Evolutionary conservation across 2,113 vertebrate genomes (phyloP), one percentile per base, ranked within the genome.

Genomic region (Orycteropus afer): DNA sequence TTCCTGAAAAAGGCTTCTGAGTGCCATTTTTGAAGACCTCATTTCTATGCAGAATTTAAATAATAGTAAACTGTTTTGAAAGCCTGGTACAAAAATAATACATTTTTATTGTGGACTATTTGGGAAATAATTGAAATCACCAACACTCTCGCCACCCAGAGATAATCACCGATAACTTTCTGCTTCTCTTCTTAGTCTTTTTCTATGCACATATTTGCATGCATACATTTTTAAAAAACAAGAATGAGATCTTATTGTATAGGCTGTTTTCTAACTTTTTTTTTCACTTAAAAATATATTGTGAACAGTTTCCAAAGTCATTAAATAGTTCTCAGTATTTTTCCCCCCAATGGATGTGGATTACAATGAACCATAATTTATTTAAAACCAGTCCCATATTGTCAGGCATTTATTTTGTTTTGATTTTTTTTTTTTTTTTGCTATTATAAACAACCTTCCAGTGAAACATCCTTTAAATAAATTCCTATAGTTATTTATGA

Each of bases 371-470:
- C 55, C 25, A 11, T 74, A 78, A 90, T 93, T 97, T 93, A 90
- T 92, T 86, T 90, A 87, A 71, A 71, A 88, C 94, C 29, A 18
- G 95, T 49, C 94, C 96, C 96, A 85, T 95, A 90, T 86, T 95
- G 96, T 94, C 95, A 92, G 96, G 65, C 40, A 76, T 97, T 97
- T 97, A 94, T 95, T 97, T 91, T 97, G 97, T 94, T 91, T 95
- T 95, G 94, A 95, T 96, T 94, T 96, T 94, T 91, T 95, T 95
- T 92, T 95, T 96, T 94, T 96, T 97, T 97, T 94, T 95, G 92
- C 94, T 80, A 71, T 97, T 97, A 97, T 94, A 96, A 97, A 95
- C 95, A 95, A 96, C 96, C 93, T 97, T 94, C 96, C 79, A 92
- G 95, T 89, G 94, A 95, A n/a, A 92, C 96, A 94, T 95, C 96